These are phyloP conservation scores for Prenolepis imparis DNA, from an alignment of 2,888 invertebrate species.

Conservation along the genomic window DNA sequence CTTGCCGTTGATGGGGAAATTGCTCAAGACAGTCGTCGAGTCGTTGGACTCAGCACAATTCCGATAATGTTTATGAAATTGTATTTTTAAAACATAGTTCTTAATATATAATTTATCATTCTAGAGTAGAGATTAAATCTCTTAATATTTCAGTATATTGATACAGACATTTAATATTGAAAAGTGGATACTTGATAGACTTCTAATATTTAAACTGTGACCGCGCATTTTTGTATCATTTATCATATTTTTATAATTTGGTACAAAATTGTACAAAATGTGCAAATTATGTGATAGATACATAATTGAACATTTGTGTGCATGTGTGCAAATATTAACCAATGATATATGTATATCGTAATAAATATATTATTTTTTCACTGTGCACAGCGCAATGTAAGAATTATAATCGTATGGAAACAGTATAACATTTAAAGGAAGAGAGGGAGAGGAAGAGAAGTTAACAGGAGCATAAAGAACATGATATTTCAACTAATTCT, in stretches of 20 bases:
- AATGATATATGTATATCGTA: background rate
- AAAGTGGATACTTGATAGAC: background rate
- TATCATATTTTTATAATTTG: constrained; percentile 14
- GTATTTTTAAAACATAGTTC: constrained; percentile 1
- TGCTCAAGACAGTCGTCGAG: constrained; percentile 83
- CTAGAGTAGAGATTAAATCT: background rate
- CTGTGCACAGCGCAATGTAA: background rate
- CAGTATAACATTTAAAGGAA: background rate
- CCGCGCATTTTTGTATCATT: background rate
- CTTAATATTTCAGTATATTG: background rate
- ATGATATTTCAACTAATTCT: background rate
- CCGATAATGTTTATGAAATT: constrained; percentile 67
- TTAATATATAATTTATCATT: constrained; percentile 8
- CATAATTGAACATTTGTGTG: constrained; percentile 1
- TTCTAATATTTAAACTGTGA: background rate
- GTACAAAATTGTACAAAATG: constrained; percentile 2
- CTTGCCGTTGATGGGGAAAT: constrained; percentile 82
- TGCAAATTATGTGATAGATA: background rate
- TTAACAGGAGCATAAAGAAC: constrained; percentile 17
- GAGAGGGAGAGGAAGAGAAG: background rate
- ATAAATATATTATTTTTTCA: constrained; percentile 22
- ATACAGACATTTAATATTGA: background rate
- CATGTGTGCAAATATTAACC: background rate
- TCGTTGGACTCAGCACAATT: constrained; percentile 83
- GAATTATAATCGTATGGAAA: background rate